Conservation (phyloP, 2,797 vertebrate genomes). For the Antennarius maculatus region DNA sequence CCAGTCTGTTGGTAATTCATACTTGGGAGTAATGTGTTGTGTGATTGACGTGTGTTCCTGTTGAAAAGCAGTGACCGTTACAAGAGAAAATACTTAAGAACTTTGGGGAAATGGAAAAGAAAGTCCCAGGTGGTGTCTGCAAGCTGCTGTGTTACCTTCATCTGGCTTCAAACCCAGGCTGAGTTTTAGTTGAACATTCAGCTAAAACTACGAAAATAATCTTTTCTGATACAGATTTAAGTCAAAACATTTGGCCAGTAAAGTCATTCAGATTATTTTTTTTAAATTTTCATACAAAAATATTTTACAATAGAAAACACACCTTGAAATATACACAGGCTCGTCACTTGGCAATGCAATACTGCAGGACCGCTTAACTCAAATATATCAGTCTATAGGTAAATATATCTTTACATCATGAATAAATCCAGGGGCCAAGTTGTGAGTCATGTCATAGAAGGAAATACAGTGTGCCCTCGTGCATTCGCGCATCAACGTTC, state of each 20-base stretch:
- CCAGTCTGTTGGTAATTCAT: background rate
- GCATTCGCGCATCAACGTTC: no score
- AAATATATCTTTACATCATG: slow-evolving; percentile 74
- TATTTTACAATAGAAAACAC: slow-evolving; percentile 85
- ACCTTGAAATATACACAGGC: slow-evolving; percentile 75
- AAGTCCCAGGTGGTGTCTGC: slow-evolving; percentile 44
- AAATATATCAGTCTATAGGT: slow-evolving; percentile 79
- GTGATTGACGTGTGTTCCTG: slow-evolving; percentile 27
- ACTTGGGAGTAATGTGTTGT: background rate
- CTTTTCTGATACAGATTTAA: background rate
- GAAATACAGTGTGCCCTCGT: background rate
- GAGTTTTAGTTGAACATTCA: slow-evolving; percentile 34
- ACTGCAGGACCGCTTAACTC: slow-evolving; percentile 67
- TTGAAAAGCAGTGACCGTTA: slow-evolving; percentile 35
- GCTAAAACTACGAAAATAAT: slow-evolving; percentile 14
- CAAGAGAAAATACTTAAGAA: slow-evolving; percentile 40
- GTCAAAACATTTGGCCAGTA: slow-evolving; percentile 12
- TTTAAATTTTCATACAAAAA: slow-evolving; percentile 86
- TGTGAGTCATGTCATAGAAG: slow-evolving; percentile 34
- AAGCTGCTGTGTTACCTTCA: slow-evolving; percentile 52
- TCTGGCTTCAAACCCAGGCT: slow-evolving; percentile 37
- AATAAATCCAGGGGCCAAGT: slow-evolving; percentile 56
- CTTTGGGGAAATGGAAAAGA: slow-evolving; percentile 28
- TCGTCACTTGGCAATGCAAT: slow-evolving; percentile 56
- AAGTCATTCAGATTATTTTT: slow-evolving; percentile 45